These are phyloP conservation scores for Phycodurus eques DNA, from an alignment of 2,113 vertebrate species.

Conservation along the genomic window DNA sequence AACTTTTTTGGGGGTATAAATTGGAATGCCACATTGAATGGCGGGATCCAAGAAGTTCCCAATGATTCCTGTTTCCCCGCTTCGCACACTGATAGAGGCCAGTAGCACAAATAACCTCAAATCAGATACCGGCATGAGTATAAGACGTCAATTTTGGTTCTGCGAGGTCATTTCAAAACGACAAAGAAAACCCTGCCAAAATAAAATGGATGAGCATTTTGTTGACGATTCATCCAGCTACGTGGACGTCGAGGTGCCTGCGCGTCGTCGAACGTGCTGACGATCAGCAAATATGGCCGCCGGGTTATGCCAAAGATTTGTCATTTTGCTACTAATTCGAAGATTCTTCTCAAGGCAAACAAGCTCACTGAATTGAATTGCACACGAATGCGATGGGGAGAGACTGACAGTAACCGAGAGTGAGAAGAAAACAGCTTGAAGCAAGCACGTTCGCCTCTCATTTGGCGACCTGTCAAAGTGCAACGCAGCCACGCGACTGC, in stretches of 20 bases:
- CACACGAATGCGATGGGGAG: no score
- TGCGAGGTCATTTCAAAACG: no score
- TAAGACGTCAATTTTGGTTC: not conserved
- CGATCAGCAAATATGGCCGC: no score
- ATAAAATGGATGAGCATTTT: not conserved
- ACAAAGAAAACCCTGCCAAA: not conserved
- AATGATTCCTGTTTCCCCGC: constrained; percentile 16
- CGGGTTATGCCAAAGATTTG: not conserved
- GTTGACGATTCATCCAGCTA: not conserved
- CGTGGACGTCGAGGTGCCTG: no score
- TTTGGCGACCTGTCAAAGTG: no score
- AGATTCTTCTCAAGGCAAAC: no score
- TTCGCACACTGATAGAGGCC: not conserved
- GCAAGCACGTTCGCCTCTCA: no score
- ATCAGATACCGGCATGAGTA: not conserved
- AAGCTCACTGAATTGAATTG: no score
- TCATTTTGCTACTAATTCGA: not conserved
- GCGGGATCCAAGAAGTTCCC: not conserved
- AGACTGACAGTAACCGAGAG: no score
- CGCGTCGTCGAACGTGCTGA: no score
- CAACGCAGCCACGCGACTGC: no score
- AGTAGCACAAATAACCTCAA: constrained; percentile 17
- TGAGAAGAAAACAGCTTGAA: no score
- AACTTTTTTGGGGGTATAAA: constrained; percentile 5
- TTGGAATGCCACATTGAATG: constrained; percentile 15